Percentiles rank a stretch among this genome's conserved stretches.
Conservation (phyloP, 1,140 invertebrate species). For the Neodiprion fabricii region DNA sequence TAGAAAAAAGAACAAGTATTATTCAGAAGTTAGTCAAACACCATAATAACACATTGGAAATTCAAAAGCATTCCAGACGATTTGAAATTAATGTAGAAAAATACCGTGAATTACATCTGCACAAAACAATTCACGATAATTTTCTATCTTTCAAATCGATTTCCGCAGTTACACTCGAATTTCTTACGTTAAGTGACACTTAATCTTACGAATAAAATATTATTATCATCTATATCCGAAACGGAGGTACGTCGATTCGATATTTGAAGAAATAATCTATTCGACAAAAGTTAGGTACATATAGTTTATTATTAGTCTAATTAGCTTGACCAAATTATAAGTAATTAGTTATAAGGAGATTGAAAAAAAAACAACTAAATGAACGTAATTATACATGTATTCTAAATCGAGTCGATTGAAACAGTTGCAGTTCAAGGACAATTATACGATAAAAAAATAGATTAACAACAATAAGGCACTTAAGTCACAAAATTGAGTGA, state of each 20-base stretch:
- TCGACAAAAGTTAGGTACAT: neutral
- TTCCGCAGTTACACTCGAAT: too few species aligned
- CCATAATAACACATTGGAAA: too few species aligned
- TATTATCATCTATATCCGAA: neutral
- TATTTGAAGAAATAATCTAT: neutral
- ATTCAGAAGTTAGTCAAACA: too few species aligned
- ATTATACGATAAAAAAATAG: neutral
- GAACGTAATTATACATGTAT: neutral
- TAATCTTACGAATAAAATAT: neutral
- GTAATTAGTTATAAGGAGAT: neutral
- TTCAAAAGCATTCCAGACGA: too few species aligned
- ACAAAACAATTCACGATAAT: too few species aligned
- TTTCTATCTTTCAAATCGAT: too few species aligned
- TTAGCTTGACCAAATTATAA: neutral
- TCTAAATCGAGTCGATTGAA: too few species aligned
- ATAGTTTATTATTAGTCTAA: slow-evolving; percentile 5
- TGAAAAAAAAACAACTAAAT: neutral
- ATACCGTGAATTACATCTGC: too few species aligned
- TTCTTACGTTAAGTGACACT: neutral
- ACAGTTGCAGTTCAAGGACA: too few species aligned
- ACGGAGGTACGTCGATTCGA: neutral
- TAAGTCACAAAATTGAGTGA: neutral
- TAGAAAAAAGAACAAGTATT: too few species aligned
- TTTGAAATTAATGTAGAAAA: too few species aligned
- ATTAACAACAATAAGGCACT: neutral